These are phyloP conservation scores for Thryonomys swinderianus DNA, from an alignment of 2,113 vertebrate genomes.

Conservation along the genomic window DNA sequence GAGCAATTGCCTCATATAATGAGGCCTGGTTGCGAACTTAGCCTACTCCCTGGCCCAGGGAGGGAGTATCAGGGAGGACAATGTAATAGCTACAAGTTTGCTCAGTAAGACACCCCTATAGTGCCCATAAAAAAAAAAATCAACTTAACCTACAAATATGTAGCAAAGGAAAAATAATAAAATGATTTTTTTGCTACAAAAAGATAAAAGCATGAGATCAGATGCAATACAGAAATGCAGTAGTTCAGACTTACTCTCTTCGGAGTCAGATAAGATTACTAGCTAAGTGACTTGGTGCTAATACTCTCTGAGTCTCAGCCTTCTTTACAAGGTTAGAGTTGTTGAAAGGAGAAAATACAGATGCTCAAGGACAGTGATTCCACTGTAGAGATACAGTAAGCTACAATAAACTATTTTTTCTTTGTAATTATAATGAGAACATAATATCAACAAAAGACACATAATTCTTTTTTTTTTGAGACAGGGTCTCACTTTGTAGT, in stretches of 20 bases:
- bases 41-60: neutral
- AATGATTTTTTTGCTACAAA: slow-evolving; percentile 25
- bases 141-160: slow-evolving; percentile 54
- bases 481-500: too few species aligned
- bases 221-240: neutral
- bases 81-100: slow-evolving; percentile 3
- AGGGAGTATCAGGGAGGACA: neutral
- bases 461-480: neutral
- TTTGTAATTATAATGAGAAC: neutral
- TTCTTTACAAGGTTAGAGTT: slow-evolving; percentile 20
- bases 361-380: neutral
- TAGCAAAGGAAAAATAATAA: neutral
- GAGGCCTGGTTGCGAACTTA: neutral
- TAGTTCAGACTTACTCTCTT: slow-evolving; percentile 14
- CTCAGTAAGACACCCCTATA: neutral
- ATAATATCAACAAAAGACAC: slow-evolving; percentile 50
- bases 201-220: slow-evolving; percentile 5
- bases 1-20: neutral
- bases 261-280: neutral
- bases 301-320: neutral
- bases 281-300: slow-evolving; percentile 14
- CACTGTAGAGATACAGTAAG: neutral
- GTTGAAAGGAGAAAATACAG: neutral
- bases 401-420: neutral
- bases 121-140: neutral